phyloP scores from a whole-genome alignment of 2,113 vertebrate species.

The Poeciliopsis occidentalis region DNA sequence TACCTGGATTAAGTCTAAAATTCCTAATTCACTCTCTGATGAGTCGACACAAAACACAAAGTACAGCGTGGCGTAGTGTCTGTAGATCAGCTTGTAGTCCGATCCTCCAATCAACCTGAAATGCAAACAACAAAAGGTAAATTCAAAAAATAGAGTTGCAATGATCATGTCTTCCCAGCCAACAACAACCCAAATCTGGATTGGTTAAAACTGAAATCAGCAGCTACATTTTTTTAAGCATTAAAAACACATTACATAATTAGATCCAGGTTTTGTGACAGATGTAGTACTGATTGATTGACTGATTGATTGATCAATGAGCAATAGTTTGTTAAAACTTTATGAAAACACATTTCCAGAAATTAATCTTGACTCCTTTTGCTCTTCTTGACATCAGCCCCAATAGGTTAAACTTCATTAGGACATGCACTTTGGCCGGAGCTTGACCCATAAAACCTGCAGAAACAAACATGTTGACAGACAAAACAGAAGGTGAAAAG shows the following conservation, averaged over 20 bases:
- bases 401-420: background rate
- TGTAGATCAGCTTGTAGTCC: constrained; percentile 98
- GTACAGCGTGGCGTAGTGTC: constrained; percentile 98
- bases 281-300: too few species aligned
- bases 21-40: constrained; percentile 98
- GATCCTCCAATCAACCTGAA: constrained; percentile 96
- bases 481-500: constrained; percentile 3
- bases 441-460: background rate
- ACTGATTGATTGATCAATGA: background rate
- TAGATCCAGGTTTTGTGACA: too few species aligned
- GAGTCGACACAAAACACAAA: constrained; percentile 99
- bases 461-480: constrained; percentile 1
- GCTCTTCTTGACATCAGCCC: background rate
- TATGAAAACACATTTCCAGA: background rate
- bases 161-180: too few species aligned
- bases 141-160: background rate
- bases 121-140: constrained; percentile 10
- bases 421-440: background rate
- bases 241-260: too few species aligned
- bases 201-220: too few species aligned
- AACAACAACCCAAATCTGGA: too few species aligned
- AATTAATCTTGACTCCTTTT: background rate
- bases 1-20: constrained; percentile 99
- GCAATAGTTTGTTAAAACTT: background rate
- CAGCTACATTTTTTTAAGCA: too few species aligned